Conservation (phyloP, 2,113 vertebrate genomes). For the Furnarius figulus region DNA sequence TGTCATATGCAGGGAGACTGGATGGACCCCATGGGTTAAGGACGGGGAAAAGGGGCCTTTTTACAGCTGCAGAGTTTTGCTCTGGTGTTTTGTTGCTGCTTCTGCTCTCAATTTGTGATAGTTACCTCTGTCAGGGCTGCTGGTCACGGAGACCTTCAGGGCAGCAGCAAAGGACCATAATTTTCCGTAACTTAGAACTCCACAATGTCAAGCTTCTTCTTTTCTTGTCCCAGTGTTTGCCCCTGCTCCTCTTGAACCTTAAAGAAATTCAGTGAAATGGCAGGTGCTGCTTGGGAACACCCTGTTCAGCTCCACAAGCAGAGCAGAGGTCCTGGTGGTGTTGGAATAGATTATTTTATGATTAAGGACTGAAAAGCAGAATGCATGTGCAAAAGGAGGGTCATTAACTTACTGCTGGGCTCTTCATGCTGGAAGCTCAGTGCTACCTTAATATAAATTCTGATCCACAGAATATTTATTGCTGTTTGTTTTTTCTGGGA, state of each 20-base stretch:
- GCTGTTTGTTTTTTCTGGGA: neutral
- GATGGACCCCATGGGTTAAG: neutral
- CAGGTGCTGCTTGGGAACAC: neutral
- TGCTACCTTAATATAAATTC: neutral
- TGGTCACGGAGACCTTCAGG: neutral
- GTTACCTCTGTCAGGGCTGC: neutral
- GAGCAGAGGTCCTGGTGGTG: neutral
- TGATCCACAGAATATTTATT: neutral
- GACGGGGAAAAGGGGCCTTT: neutral
- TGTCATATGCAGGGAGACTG: neutral
- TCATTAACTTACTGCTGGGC: neutral
- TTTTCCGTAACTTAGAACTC: neutral
- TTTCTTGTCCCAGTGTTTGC: neutral
- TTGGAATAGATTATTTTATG: neutral
- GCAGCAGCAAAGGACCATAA: accelerated
- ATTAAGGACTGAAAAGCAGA: neutral
- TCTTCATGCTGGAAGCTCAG: neutral
- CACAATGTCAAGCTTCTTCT: neutral
- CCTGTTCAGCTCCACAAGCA: neutral
- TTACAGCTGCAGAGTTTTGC: neutral
- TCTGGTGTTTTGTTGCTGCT: neutral
- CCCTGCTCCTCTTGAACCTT: neutral
- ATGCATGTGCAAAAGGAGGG: neutral
- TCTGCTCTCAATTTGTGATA: neutral
- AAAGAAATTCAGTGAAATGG: neutral